A percentile compares a stretch with the other conserved stretches of the same genome.
Conservation (phyloP, 2,888 invertebrate genomes). For the Eumacrocentrus americanus region DNA sequence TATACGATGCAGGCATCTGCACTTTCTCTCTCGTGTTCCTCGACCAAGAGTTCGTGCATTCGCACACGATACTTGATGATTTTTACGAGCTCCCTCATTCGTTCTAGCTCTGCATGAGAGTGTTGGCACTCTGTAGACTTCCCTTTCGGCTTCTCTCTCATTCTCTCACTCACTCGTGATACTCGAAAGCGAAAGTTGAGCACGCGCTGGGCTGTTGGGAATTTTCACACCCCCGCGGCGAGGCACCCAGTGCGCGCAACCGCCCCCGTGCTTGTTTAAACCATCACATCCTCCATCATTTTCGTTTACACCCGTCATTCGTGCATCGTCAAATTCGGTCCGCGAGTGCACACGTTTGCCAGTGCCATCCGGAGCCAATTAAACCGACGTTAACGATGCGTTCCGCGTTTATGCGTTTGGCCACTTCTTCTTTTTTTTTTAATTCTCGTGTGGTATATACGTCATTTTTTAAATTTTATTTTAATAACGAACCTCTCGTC, state of each 20-base stretch:
- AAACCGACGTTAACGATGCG: conserved; percentile 38
- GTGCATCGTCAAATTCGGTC: conserved; percentile 24
- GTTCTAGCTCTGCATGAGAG: too few species aligned
- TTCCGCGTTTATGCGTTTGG: conserved; percentile 32
- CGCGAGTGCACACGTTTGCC: conserved; percentile 8
- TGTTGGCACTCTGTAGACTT: neutral
- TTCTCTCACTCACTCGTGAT: neutral
- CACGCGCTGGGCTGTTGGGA: conserved; percentile 8
- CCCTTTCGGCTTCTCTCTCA: neutral
- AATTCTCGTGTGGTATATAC: too few species aligned
- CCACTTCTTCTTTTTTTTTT: conserved; percentile 31
- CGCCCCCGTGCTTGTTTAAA: conserved; percentile 32
- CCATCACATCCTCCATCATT: conserved; percentile 36
- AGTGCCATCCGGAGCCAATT: conserved; percentile 35
- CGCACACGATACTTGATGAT: conserved; percentile 21
- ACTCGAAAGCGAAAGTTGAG: conserved; percentile 12
- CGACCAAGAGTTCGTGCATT: conserved; percentile 23
- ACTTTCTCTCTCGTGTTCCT: conserved; percentile 24
- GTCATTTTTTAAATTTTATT: too few species aligned
- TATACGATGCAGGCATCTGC: conserved; percentile 23
- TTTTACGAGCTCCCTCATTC: conserved; percentile 6
- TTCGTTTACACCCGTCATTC: conserved; percentile 34
- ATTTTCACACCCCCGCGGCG: conserved; percentile 16
- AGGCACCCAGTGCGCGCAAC: conserved; percentile 23
- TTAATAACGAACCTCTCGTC: too few species aligned